Percentiles rank a stretch among this genome's conserved stretches.
Conservation (phyloP, 2,797 vertebrate genomes). For the Hafferia zeledoni region DNA sequence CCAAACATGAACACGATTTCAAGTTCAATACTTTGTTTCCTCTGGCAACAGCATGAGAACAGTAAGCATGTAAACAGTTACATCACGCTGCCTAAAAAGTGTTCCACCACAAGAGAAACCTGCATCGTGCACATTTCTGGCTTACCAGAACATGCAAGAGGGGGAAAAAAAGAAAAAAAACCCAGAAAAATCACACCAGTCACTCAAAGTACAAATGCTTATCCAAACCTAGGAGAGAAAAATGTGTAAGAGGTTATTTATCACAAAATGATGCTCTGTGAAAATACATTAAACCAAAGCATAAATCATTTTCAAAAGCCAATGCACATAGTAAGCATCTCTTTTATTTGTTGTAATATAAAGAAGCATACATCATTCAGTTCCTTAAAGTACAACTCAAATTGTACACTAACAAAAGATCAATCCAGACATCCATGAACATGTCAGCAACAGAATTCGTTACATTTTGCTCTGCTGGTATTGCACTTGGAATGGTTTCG, state of each 20-base stretch:
- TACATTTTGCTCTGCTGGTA: conserved; percentile 68
- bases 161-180: too few species aligned
- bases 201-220: neutral
- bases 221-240: neutral
- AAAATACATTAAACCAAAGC: neutral
- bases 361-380: conserved; percentile 70
- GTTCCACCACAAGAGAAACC: neutral
- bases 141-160: neutral
- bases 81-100: neutral
- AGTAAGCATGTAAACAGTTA: neutral
- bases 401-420: conserved; percentile 46
- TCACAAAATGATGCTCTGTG: neutral
- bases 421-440: conserved; percentile 50
- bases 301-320: neutral
- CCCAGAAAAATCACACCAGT: neutral
- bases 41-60: neutral
- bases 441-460: conserved; percentile 38
- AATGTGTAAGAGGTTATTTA: neutral
- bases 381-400: conserved; percentile 64
- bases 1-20: neutral
- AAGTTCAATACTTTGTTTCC: neutral
- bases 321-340: conserved; percentile 14
- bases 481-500: conserved; percentile 73
- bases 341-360: conserved; percentile 69
- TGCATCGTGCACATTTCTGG: neutral